Evolutionary conservation across 2,113 vertebrate genomes (phyloP), one percentile per base, ranked within the genome.

Genomic region (Macrotus californicus): DNA sequence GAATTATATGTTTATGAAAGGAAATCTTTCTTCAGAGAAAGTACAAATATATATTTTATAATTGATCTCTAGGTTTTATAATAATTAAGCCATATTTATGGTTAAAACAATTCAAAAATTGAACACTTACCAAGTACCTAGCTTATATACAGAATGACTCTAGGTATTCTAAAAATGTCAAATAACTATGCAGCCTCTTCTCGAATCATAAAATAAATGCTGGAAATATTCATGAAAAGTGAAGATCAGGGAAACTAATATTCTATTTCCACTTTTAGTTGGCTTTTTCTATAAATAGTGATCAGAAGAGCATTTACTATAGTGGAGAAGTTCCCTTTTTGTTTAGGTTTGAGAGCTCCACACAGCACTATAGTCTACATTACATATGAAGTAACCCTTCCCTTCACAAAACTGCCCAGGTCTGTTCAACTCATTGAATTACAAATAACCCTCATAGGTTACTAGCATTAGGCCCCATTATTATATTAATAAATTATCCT

Each of bases 31-130:
- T 82, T 91, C 87, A 36, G 93, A 76, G 83, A 77, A 93, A 90
- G 36, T 85, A 2, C 59, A 56, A 19, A 69, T 92, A n/a, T 50
- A 59, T 76, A 89, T 83, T 89, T 61, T 54, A 31, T 26, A 26
- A 83, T 59, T 48, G 41, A 93, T 29, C 26, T 84, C 46, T 87
- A 82, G 80, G 3, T 91, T 87, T 96, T 86, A 61, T 89, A 94
- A 70, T 89, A 88, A 66, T 95, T 95, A 94, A 95, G 15, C 9
- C 76, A 36, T 8, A 89, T 43, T 80, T 59, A 48, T 84, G 24
- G 52, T 76, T 94, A 77, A 96, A 43, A 59, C 5, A 66, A 36
- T 64, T 91, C 36, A 84, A 97, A 96, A 93, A 93, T 48, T 52
- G 10, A 77, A 64, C 5, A 52, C 76, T 94, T 89, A 73, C 29